phyloP scores from a whole-genome alignment of 2,888 invertebrate genomes.

The Apotomis capreana region DNA sequence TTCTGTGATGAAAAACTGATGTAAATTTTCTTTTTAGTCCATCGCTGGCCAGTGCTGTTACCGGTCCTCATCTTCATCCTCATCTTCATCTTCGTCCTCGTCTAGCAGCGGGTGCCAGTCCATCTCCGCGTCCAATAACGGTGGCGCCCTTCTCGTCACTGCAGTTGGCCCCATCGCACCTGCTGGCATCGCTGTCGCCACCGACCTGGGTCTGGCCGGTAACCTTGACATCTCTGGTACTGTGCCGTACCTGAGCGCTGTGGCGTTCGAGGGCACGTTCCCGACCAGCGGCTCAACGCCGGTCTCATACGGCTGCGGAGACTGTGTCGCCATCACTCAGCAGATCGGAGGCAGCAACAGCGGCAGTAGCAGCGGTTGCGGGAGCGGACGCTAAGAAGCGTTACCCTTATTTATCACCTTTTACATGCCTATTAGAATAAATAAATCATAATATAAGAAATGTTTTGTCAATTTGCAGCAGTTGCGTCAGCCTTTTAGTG shows the following conservation, averaged over 20 bases:
- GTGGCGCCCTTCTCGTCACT: slow-evolving; percentile 26
- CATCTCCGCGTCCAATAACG: slow-evolving; percentile 10
- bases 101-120: slow-evolving; percentile 12
- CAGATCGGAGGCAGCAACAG: slow-evolving; percentile 8
- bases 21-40: not conserved
- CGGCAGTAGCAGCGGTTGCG: not conserved
- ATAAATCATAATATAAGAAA: no score
- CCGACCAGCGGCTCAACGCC: slow-evolving; percentile 13
- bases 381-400: no score
- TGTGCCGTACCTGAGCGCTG: slow-evolving; percentile 59
- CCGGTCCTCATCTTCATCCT: no score
- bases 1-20: no score
- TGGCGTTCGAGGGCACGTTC: slow-evolving; percentile 48
- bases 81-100: no score
- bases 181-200: slow-evolving; percentile 43
- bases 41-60: not conserved
- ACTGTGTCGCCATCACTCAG: slow-evolving; percentile 21
- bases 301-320: slow-evolving; percentile 45
- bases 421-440: no score
- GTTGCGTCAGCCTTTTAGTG: no score
- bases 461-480: no score
- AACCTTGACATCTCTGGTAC: slow-evolving; percentile 55
- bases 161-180: slow-evolving; percentile 35
- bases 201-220: slow-evolving; percentile 43
- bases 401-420: no score